Percentiles rank a stretch among this genome's conserved stretches.
Conservation (phyloP, 2,888 invertebrate species). For the Mythimna impura region DNA sequence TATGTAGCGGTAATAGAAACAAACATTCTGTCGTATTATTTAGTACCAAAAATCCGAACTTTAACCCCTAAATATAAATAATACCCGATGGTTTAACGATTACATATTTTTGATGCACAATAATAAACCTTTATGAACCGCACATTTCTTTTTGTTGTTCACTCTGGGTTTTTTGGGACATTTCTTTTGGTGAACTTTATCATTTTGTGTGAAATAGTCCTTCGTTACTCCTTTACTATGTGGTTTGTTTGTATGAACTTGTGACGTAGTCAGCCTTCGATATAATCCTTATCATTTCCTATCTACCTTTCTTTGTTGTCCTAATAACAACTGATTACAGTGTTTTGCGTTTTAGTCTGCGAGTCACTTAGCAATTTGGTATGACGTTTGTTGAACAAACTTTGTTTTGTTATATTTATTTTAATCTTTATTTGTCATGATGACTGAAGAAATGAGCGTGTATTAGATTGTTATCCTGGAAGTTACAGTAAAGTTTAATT, state of each 20-base stretch:
- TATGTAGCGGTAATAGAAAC: too few species aligned
- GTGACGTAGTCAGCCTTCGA: constrained; percentile 30
- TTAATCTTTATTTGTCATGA: constrained; percentile 1
- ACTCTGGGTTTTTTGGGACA: too few species aligned
- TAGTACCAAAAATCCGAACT: too few species aligned
- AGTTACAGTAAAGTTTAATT: too few species aligned
- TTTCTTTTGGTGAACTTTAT: background rate
- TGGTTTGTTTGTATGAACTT: constrained; percentile 12
- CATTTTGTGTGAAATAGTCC: background rate
- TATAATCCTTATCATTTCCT: constrained; percentile 36
- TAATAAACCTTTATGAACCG: too few species aligned
- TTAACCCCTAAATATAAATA: too few species aligned
- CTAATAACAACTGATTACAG: constrained; percentile 25
- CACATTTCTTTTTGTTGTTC: too few species aligned
- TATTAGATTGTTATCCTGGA: background rate
- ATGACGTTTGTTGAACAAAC: constrained; percentile 1
- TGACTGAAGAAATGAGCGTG: background rate
- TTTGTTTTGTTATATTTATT: constrained; percentile 14
- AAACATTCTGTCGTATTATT: too few species aligned
- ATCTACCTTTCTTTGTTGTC: constrained; percentile 19
- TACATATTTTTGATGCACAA: too few species aligned
- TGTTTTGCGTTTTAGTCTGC: constrained; percentile 5
- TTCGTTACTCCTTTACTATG: background rate
- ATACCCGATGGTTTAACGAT: too few species aligned
- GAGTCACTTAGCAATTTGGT: background rate